Percentiles rank a stretch among this genome's conserved stretches.
Evolutionary conservation across 2,888 invertebrate genomes (phyloP).

Genomic region (Eueremaeus valkanovi): DNA sequence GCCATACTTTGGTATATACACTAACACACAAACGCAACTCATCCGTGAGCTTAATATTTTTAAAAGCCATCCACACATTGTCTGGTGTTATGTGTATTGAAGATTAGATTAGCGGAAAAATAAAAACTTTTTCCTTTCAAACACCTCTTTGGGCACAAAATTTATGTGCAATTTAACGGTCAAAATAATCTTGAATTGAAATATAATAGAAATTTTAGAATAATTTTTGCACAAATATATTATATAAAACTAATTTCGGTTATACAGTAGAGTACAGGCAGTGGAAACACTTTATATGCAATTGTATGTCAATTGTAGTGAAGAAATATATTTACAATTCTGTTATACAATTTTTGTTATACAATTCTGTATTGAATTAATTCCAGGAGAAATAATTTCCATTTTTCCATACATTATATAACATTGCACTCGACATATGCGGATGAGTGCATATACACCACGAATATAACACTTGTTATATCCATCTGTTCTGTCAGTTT

Average conservation of each 20-base stretch:
- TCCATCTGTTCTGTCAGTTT: conserved; percentile 12
- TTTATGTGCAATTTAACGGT: background rate
- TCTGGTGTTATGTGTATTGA: background rate
- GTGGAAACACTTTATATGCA: no score
- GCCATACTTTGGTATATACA: background rate
- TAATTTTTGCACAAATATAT: no score
- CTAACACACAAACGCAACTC: background rate
- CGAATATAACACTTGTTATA: conserved; percentile 18
- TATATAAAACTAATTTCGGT: no score
- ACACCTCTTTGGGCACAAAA: background rate
- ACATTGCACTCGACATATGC: no score
- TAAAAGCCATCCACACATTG: conserved; percentile 3
- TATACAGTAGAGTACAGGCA: no score
- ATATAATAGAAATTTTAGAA: no score
- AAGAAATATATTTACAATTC: no score
- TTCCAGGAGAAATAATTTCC: no score
- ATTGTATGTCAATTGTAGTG: no score
- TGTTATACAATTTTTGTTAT: no score
- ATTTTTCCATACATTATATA: no score
- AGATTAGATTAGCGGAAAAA: background rate
- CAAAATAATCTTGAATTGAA: background rate
- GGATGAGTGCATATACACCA: conserved; percentile 1
- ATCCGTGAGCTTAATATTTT: conserved; percentile 3
- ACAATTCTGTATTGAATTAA: no score
- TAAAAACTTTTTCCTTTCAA: background rate